A percentile compares a stretch with the other conserved stretches of the same genome.
Conservation (phyloP, 2,113 vertebrate species). For the Festucalex cinctus region DNA sequence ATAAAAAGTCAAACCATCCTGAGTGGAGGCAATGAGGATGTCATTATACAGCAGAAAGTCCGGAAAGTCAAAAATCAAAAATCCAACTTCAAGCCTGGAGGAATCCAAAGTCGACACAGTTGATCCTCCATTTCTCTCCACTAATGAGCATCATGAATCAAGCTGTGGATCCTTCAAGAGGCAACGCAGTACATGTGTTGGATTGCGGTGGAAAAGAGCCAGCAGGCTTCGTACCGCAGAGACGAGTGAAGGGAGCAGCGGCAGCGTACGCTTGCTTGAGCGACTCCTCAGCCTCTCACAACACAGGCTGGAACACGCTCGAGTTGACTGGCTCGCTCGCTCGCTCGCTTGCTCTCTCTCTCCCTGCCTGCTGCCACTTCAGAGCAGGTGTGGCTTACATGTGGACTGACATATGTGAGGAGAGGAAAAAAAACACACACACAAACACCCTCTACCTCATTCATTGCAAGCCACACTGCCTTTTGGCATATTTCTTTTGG, state of each 20-base stretch:
- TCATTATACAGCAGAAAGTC: slow-evolving; percentile 11
- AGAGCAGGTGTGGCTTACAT: slow-evolving; percentile 80
- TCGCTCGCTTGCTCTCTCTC: slow-evolving; percentile 23
- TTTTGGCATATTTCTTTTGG: too few relatives aligned
- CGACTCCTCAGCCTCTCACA: slow-evolving; percentile 51
- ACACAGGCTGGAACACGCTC: slow-evolving; percentile 61
- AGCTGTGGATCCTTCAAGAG: slow-evolving; percentile 16
- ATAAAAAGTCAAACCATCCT: slow-evolving; percentile 18
- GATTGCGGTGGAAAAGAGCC: neutral
- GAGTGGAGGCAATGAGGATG: neutral
- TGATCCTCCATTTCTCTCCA: slow-evolving; percentile 24
- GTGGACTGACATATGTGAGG: slow-evolving; percentile 73
- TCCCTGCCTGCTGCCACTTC: slow-evolving; percentile 14
- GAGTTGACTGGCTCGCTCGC: slow-evolving; percentile 27
- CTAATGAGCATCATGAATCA: slow-evolving; percentile 16
- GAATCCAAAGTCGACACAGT: slow-evolving; percentile 39
- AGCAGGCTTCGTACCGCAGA: slow-evolving; percentile 9
- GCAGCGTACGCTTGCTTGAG: slow-evolving; percentile 35
- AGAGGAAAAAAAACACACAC: slow-evolving; percentile 34
- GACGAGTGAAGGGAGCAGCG: slow-evolving; percentile 40
- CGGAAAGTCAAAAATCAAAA: slow-evolving; percentile 14
- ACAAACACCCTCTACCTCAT: too few relatives aligned
- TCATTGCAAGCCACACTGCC: too few relatives aligned
- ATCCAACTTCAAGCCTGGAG: slow-evolving; percentile 14
- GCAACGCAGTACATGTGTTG: slow-evolving; percentile 12